phyloP scores from a whole-genome alignment of 2,113 vertebrate genomes.

The Lethenteron reissneri region DNA sequence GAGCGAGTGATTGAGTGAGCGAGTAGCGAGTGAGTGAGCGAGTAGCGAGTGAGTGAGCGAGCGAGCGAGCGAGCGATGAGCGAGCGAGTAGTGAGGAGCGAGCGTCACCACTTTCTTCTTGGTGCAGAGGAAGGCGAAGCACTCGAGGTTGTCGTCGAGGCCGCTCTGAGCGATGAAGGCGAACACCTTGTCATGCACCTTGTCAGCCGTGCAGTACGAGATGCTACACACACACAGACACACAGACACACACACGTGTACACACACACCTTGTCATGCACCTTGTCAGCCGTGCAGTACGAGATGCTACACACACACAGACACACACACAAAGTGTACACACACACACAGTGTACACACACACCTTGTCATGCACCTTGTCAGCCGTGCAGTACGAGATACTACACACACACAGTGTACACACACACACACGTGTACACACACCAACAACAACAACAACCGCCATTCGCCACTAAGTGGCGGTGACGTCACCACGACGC shows the following conservation, averaged over 20 bases:
- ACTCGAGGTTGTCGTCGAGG: constrained; percentile 69
- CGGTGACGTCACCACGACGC: too few species aligned
- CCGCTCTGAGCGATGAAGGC: constrained; percentile 94
- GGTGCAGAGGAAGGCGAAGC: constrained; percentile 79
- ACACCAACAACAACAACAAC: too few species aligned
- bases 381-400: too few species aligned
- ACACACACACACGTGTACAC: too few species aligned
- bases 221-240: constrained; percentile 31
- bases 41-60: too few species aligned
- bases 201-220: constrained; percentile 96
- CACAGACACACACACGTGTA: not conserved
- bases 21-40: too few species aligned
- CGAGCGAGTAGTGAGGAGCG: too few species aligned
- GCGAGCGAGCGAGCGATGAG: too few species aligned
- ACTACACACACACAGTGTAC: too few species aligned
- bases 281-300: not conserved
- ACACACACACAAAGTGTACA: not conserved
- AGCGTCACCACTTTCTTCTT: constrained; percentile 69
- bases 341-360: constrained; percentile 7
- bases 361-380: too few species aligned
- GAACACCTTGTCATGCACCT: constrained; percentile 86
- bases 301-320: not conserved
- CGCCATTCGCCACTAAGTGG: too few species aligned
- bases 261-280: not conserved
- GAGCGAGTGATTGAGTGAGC: too few species aligned